These are phyloP conservation scores for Phania funesta DNA, from an alignment of 2,888 invertebrate species.

Conservation along the genomic window DNA sequence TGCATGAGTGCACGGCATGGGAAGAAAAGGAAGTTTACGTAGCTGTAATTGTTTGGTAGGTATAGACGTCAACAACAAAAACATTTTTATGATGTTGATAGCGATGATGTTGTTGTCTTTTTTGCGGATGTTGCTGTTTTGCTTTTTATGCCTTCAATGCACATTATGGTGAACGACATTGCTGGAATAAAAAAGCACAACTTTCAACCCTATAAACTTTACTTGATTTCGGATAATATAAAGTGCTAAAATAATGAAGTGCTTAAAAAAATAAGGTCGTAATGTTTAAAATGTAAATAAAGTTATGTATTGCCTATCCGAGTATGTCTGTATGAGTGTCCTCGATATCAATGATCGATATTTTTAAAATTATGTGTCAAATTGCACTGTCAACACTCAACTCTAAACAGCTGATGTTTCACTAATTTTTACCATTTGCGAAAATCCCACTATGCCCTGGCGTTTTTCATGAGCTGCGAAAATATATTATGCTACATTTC, in stretches of 20 bases:
- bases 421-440: conserved; percentile 96
- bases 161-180: conserved; percentile 23
- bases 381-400: conserved; percentile 81
- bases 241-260: conserved; percentile 40
- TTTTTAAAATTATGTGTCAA: neutral
- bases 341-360: conserved; percentile 53
- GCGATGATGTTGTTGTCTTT: neutral
- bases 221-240: conserved; percentile 51
- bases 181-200: neutral
- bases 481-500: too few relatives aligned
- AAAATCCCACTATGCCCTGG: conserved; percentile 97
- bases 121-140: neutral
- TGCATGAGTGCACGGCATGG: conserved; percentile 51
- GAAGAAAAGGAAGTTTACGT: conserved; percentile 61
- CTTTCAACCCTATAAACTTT: conserved; percentile 47
- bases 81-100: conserved; percentile 27
- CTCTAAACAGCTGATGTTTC: conserved; percentile 92
- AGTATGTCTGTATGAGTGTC: conserved; percentile 57
- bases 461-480: conserved; percentile 95
- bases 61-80: conserved; percentile 55
- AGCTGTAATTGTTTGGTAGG: conserved; percentile 59
- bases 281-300: conserved; percentile 40
- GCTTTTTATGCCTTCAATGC: too few relatives aligned
- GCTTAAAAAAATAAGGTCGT: conserved; percentile 57
- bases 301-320: neutral